Conservation (phyloP, 2,888 invertebrate genomes). For the Crepidodera aurea region DNA sequence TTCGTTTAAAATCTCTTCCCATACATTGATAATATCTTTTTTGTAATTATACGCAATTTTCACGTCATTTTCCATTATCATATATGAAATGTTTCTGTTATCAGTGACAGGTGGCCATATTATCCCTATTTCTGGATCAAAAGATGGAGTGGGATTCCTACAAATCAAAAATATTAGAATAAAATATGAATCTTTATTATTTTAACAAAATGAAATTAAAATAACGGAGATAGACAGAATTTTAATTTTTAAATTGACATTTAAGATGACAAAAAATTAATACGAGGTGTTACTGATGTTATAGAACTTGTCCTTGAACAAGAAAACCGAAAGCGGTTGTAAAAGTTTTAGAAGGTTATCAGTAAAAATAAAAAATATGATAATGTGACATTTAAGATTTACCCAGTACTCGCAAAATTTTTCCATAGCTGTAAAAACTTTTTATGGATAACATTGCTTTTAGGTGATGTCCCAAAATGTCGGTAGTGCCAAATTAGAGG, state of each 20-base stretch:
- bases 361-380: too few relatives aligned
- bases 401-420: constrained; percentile 31
- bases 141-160: constrained; percentile 32
- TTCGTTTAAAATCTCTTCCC: constrained; percentile 23
- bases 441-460: constrained; percentile 2
- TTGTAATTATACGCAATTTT: constrained; percentile 21
- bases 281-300: too few relatives aligned
- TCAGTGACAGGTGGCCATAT: constrained; percentile 25
- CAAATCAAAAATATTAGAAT: constrained; percentile 9
- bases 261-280: too few relatives aligned
- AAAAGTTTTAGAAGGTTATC: too few relatives aligned
- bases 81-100: constrained; percentile 11
- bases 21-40: constrained; percentile 22
- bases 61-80: constrained; percentile 20
- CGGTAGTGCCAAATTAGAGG: constrained; percentile 22
- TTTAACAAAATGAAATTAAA: too few relatives aligned
- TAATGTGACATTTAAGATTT: too few relatives aligned
- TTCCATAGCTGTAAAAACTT: constrained; percentile 15
- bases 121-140: constrained; percentile 17
- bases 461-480: not conserved
- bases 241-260: too few relatives aligned
- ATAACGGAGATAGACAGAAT: too few relatives aligned
- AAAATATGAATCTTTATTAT: too few relatives aligned
- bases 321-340: too few relatives aligned
- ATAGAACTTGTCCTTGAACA: too few relatives aligned